Base-by-base conservation (phyloP, 1,140 invertebrate species). In the Meloidogyne exigua region DNA sequence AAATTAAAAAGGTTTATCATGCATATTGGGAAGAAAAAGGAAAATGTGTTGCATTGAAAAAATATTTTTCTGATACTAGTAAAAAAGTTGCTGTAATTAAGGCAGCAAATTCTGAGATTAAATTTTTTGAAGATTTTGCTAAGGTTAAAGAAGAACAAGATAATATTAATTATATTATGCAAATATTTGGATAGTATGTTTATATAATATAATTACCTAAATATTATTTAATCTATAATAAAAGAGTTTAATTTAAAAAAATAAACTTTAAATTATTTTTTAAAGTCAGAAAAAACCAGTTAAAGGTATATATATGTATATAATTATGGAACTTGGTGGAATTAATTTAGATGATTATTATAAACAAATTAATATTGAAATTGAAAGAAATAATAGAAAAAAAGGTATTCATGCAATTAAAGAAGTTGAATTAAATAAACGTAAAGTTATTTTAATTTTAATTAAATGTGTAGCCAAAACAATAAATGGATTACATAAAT, bases 141-240 rank as follows among this genome's bases (percentile, higher is more conserved):
- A n/a, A n/a, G n/a, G n/a, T n/a, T n/a, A n/a, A n/a, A n/a, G 18
- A n/a, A 5, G 21, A 57, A 18, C 18, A 57, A 1, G 1, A 4
- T 5, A 18, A 57, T 7, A 57, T 7, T 9, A 1, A 57, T 57
- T 57, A 57, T 57, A n/a, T 57, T 7, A 57, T 57, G 4, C 3
- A n/a, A 57, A 57, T 57, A n/a, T n/a, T n/a, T 57, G 49, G 49
- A 57, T 57, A 18, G 49, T 57, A 57, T n/a, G 49, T 57, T 57
- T 3, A 49, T 18, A n/a, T 57, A 57, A n/a, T 49, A 49, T n/a
- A n/a, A n/a, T n/a, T n/a, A n/a, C n/a, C n/a, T n/a, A n/a, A n/a
- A n/a, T n/a, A n/a, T n/a, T n/a, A n/a, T n/a, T n/a, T n/a, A n/a
- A n/a, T n/a, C n/a, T n/a, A n/a, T n/a, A n/a, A n/a, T n/a, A n/a